phyloP scores from a whole-genome alignment of 2,797 vertebrate species.

The Diplodus sargus region DNA sequence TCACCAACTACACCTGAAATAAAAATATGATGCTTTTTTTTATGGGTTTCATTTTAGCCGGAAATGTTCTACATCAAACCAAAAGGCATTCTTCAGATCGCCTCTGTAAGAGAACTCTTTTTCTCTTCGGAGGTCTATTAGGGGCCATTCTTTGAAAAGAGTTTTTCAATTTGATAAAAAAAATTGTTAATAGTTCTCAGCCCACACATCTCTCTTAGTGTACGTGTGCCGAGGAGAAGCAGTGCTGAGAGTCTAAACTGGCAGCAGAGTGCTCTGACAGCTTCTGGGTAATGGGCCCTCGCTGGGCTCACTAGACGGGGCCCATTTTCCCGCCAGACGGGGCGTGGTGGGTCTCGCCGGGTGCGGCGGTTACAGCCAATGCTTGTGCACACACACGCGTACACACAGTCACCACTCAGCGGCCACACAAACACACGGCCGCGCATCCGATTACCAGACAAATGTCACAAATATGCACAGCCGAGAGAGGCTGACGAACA shows the following conservation, averaged over 20 bases:
- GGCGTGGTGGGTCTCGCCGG: constrained; percentile 47
- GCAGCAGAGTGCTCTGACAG: constrained; percentile 61
- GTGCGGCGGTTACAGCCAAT: constrained; percentile 54
- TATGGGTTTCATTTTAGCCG: neutral
- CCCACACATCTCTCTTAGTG: constrained; percentile 29
- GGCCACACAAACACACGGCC: constrained; percentile 36
- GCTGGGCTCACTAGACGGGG: constrained; percentile 59
- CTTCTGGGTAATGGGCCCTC: constrained; percentile 72
- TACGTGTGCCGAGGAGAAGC: constrained; percentile 12
- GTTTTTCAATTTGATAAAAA: constrained; percentile 15
- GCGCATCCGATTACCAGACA: constrained; percentile 53
- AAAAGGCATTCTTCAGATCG: neutral
- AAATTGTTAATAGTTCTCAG: constrained; percentile 18
- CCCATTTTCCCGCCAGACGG: constrained; percentile 61
- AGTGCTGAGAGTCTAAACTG: constrained; percentile 34
- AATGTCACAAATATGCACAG: constrained; percentile 41
- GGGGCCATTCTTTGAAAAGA: neutral
- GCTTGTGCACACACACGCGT: neutral
- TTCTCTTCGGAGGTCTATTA: constrained; percentile 14
- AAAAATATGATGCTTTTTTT: neutral
- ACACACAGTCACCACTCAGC: constrained; percentile 13
- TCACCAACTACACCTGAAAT: neutral
- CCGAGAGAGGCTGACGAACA: constrained; percentile 52
- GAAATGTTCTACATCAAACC: neutral
- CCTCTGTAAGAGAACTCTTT: constrained; percentile 6